These are phyloP conservation scores for Ptilodon capucinus DNA, from an alignment of 2,888 invertebrate species.

Conservation along the genomic window DNA sequence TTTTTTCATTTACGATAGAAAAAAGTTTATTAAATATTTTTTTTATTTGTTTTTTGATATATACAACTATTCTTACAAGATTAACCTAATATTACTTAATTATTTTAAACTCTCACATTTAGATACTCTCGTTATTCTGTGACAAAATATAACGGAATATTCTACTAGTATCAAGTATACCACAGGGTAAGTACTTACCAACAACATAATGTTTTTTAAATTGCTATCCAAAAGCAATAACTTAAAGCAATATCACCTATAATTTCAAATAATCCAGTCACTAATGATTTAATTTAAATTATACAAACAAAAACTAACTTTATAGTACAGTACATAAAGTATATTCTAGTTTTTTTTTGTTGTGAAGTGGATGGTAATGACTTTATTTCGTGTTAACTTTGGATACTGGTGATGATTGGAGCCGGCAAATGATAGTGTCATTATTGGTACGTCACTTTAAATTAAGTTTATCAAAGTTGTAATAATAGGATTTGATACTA, in stretches of 20 bases:
- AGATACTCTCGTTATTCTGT: too few relatives aligned
- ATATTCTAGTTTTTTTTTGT: neutral
- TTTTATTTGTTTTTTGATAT: too few relatives aligned
- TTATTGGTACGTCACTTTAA: neutral
- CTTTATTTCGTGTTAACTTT: slow-evolving; percentile 50
- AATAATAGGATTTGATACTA: neutral
- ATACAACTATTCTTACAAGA: too few relatives aligned
- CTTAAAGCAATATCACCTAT: slow-evolving; percentile 30
- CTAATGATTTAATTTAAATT: slow-evolving; percentile 4
- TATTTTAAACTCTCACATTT: too few relatives aligned
- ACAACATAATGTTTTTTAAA: slow-evolving; percentile 45
- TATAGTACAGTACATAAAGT: accelerated
- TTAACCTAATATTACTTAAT: too few relatives aligned
- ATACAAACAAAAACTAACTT: slow-evolving; percentile 5
- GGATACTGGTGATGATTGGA: slow-evolving; percentile 14
- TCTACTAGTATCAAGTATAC: too few relatives aligned
- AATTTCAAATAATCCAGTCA: slow-evolving; percentile 30
- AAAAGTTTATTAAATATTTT: too few relatives aligned
- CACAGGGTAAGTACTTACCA: neutral
- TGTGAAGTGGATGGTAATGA: slow-evolving; percentile 36
- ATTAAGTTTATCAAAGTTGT: slow-evolving; percentile 1
- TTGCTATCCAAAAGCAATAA: slow-evolving; percentile 33
- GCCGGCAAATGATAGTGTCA: neutral
- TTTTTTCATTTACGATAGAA: too few relatives aligned
- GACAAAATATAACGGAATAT: too few relatives aligned